A percentile compares a stretch with the other conserved stretches of the same genome.
phyloP scores from a whole-genome alignment of 2,888 invertebrate species.

The Chrysolina americana region DNA sequence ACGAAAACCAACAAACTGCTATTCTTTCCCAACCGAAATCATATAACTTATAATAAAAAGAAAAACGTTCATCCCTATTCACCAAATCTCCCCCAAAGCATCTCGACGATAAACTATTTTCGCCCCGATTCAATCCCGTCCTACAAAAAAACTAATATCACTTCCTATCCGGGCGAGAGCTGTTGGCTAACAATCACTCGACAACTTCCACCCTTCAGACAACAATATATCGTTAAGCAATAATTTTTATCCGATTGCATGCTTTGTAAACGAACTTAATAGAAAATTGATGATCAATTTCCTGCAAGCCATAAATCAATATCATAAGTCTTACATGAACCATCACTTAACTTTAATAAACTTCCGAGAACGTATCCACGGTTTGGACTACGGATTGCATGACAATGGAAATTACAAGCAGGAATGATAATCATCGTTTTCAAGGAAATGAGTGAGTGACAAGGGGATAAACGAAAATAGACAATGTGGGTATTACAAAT shows the following conservation, averaged over 20 bases:
- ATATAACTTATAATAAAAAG: conserved; percentile 1
- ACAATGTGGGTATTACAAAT: not conserved
- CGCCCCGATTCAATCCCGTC: conserved; percentile 10
- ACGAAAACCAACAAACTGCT: not conserved
- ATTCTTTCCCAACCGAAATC: not conserved
- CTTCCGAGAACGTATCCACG: not conserved
- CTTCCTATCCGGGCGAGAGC: conserved; percentile 15
- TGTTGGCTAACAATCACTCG: conserved; percentile 34
- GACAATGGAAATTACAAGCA: not conserved
- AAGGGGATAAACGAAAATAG: not conserved
- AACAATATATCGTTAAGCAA: conserved; percentile 38
- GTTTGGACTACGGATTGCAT: conserved; percentile 6
- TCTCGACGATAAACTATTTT: conserved; percentile 13
- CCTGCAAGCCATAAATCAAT: conserved; percentile 48
- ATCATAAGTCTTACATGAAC: conserved; percentile 40
- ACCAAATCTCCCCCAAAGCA: not conserved
- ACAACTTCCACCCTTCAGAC: conserved; percentile 35
- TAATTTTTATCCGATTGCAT: conserved; percentile 47
- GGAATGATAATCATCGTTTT: conserved; percentile 7
- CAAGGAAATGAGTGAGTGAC: not conserved
- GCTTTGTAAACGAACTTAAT: conserved; percentile 41
- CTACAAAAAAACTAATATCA: conserved; percentile 21
- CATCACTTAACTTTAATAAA: conserved; percentile 44
- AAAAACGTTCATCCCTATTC: not conserved
- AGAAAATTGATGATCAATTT: conserved; percentile 53